Conservation (phyloP, 2,888 invertebrate species). For the Drosophila melanocephala region DNA sequence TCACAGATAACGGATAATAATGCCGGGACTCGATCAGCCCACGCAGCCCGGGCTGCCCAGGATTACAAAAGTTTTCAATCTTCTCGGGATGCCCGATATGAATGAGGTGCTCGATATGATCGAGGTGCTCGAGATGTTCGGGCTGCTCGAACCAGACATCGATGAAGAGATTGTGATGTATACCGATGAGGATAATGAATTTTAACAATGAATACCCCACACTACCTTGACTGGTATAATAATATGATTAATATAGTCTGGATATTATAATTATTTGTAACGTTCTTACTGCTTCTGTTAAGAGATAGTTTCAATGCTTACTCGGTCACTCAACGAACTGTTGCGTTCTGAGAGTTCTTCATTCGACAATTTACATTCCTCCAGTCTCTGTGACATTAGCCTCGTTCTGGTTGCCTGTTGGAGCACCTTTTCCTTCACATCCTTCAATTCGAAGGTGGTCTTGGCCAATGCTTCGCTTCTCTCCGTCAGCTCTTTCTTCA, state of each 20-base stretch:
- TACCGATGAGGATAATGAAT: no score
- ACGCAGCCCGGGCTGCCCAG: neutral
- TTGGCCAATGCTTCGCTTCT: neutral
- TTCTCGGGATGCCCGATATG: fast-evolving
- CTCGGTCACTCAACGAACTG: constrained; percentile 7
- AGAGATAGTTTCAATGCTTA: constrained; percentile 10
- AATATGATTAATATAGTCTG: no score
- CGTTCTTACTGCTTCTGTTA: neutral
- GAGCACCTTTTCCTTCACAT: neutral
- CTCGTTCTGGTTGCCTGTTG: neutral
- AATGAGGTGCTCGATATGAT: neutral
- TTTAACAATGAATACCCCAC: neutral
- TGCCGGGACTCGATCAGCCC: neutral
- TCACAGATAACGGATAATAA: neutral
- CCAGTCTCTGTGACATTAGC: neutral
- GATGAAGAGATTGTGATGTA: no score
- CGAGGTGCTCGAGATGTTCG: neutral
- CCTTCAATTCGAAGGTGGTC: constrained; percentile 8
- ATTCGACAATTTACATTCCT: neutral
- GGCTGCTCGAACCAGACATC: no score
- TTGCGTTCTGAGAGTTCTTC: constrained; percentile 15
- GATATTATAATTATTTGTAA: neutral
- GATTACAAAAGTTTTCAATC: fast-evolving
- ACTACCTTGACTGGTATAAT: no score
- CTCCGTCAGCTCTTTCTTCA: neutral